phyloP scores from a whole-genome alignment of 1,140 invertebrate species.

The Hyles vespertilio region DNA sequence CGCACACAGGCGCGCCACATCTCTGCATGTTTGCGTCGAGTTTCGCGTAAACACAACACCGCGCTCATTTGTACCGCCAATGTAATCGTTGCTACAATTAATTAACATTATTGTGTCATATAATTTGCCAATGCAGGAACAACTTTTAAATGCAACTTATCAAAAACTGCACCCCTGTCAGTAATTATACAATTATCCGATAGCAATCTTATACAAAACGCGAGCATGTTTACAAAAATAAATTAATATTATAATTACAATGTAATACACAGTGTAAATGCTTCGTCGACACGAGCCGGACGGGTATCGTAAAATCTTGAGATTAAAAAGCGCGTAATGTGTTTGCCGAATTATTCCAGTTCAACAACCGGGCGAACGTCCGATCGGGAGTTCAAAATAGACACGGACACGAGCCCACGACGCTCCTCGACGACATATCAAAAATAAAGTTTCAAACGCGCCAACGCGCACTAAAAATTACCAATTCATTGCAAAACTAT shows the following conservation, averaged over 20 bases:
- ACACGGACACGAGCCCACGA: constrained; percentile 54
- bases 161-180: no score
- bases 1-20: constrained; percentile 52
- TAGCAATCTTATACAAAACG: background rate
- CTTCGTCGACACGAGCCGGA: constrained; percentile 8
- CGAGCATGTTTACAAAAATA: constrained; percentile 3
- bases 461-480: background rate
- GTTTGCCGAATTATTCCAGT: constrained; percentile 75
- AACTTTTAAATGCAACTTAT: background rate
- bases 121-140: constrained; percentile 14
- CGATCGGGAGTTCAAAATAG: constrained; percentile 72
- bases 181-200: constrained; percentile 14
- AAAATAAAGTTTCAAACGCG: constrained; percentile 33
- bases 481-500: background rate
- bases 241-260: constrained; percentile 10
- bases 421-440: constrained; percentile 53
- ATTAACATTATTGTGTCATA: constrained; percentile 40
- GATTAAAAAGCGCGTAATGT: constrained; percentile 65
- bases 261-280: background rate
- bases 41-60: constrained; percentile 65
- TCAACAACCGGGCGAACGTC: constrained; percentile 69
- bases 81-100: constrained; percentile 54
- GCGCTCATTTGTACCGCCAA: constrained; percentile 58
- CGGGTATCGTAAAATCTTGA: constrained; percentile 52
- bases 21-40: constrained; percentile 63